These are phyloP conservation scores for Netelia inedita DNA, from an alignment of 2,888 invertebrate species.

Conservation along the genomic window DNA sequence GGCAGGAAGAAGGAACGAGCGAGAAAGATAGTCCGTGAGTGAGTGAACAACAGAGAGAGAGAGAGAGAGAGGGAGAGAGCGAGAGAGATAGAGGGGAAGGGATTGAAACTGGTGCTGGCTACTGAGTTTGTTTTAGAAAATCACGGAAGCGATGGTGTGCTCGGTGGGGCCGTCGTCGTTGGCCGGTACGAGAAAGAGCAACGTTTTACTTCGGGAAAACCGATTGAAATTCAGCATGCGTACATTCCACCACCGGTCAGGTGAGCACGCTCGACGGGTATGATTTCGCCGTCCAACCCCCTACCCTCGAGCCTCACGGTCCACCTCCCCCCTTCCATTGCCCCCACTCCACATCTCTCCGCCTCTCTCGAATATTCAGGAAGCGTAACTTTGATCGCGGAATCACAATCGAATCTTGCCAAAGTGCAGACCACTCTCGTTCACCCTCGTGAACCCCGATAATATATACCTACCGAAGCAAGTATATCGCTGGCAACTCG, in stretches of 20 bases:
- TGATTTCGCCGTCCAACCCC: slow-evolving; percentile 52
- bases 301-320: background rate
- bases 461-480: slow-evolving; percentile 52
- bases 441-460: slow-evolving; percentile 47
- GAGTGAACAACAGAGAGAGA: slow-evolving; percentile 15
- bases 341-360: background rate
- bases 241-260: slow-evolving; percentile 69
- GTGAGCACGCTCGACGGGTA: slow-evolving; percentile 65
- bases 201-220: slow-evolving; percentile 38
- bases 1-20: background rate
- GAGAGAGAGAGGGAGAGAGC: slow-evolving; percentile 16
- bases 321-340: background rate
- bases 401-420: slow-evolving; percentile 70
- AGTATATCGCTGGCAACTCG: slow-evolving; percentile 34
- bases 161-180: slow-evolving; percentile 39
- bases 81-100: background rate
- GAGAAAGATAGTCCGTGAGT: slow-evolving; percentile 11
- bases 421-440: slow-evolving; percentile 66
- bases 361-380: slow-evolving; percentile 62
- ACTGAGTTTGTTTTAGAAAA: slow-evolving; percentile 66
- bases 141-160: slow-evolving; percentile 53
- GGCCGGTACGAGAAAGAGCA: slow-evolving; percentile 17
- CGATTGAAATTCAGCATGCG: slow-evolving; percentile 77
- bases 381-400: slow-evolving; percentile 68
- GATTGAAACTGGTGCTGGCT: slow-evolving; percentile 40